Evolutionary conservation across 2,888 invertebrate genomes (phyloP).

Genomic region (Andrena minutula): DNA sequence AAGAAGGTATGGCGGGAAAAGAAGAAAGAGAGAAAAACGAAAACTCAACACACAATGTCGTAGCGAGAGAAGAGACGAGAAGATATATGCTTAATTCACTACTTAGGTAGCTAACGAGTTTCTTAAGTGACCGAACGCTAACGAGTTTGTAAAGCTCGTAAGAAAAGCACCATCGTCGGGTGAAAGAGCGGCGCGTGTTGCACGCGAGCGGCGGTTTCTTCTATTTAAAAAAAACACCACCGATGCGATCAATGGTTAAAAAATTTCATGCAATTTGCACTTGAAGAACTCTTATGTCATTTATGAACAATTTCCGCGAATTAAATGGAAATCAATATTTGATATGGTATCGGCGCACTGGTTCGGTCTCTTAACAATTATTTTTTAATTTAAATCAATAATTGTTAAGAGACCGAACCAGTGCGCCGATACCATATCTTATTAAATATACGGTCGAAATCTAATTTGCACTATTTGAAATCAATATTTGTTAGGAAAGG

Average conservation of each 20-base stretch:
- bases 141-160: slow-evolving; percentile 72
- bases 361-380: no score
- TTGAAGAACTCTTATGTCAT: not conserved
- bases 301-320: not conserved
- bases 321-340: not conserved
- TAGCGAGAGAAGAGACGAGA: slow-evolving; percentile 58
- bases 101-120: slow-evolving; percentile 71
- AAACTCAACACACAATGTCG: slow-evolving; percentile 57
- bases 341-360: no score
- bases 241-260: not conserved
- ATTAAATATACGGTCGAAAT: no score
- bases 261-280: not conserved
- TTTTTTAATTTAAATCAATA: no score
- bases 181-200: slow-evolving; percentile 29
- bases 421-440: no score
- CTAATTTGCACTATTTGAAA: no score
- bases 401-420: no score
- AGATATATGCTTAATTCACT: slow-evolving; percentile 72
- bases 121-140: slow-evolving; percentile 71
- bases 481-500: not conserved
- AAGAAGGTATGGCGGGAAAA: slow-evolving; percentile 6
- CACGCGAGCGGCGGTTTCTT: slow-evolving; percentile 56
- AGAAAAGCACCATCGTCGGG: slow-evolving; percentile 59
- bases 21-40: slow-evolving; percentile 29
- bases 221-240: slow-evolving; percentile 7